Evolutionary conservation across 1,140 invertebrate species (phyloP), one percentile per base, ranked within the genome.

Genomic region (Whitmania pigra): DNA sequence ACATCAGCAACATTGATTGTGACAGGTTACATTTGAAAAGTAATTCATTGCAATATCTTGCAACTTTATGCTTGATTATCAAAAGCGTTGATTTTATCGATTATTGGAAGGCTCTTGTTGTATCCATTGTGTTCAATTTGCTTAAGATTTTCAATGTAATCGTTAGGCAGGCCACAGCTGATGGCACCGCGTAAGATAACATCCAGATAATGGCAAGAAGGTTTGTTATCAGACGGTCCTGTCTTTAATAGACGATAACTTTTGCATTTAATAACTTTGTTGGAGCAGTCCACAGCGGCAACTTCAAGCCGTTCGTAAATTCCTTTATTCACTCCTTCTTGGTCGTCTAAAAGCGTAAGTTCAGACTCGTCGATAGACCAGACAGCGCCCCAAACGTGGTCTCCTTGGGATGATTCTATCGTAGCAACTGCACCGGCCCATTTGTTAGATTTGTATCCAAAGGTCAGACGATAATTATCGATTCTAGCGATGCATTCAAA

Each of bases 381-480:
- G 63, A 93, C 79, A 53, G 88, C 87, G 53, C 90, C 90, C 88
- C 88, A 92, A 4, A 91, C 86, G 75, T 85, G 76, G 25, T 79
- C 77, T 31, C 83, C 79, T 31, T 81, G 57, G 53, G 82, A 84
- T 22, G 88, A 86, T 5, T 88, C 84, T 75, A 93, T 88, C 17
- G 90, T 91, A 0, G 90, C 89, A 11, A 87, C 86, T 31, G 86
- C 81, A 40, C 91, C 91, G 73, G 85, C 78, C 91, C 90, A 93
- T 75, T 85, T 78, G 20, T 49, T 25, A 11, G 69, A 70, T 36
- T 25, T 25, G 43, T 54, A 53, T 36, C 49, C 69, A 25, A 70
- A 70, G 6, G 18, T n/a, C n/a, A 70, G n/a, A 22, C n/a, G 18
- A 49, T 53, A 53, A 49, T 70, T 49, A 13, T 70, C 22, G 36